A percentile compares a stretch with the other conserved stretches of the same genome.
Conservation (phyloP, 1,140 invertebrate species). For the Elysia chlorotica region DNA sequence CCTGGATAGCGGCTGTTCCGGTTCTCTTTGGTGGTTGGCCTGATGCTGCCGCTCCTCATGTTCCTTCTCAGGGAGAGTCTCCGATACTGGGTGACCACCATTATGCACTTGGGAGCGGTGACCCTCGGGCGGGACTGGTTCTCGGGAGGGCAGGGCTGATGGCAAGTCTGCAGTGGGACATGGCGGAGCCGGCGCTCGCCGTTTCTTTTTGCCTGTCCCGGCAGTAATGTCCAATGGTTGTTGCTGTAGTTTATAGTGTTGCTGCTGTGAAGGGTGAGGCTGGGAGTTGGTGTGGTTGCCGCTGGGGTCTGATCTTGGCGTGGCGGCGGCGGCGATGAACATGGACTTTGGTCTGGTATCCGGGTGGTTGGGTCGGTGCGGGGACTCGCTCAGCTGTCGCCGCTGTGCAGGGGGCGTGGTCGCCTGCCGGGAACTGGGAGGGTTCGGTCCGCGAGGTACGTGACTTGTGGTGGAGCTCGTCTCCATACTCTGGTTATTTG, state of each 20-base stretch:
- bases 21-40: neutral
- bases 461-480: constrained; percentile 6
- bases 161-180: no score
- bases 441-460: neutral
- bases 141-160: no score
- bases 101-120: no score
- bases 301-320: no score
- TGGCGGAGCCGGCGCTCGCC: constrained; percentile 43
- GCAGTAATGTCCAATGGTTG: no score
- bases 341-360: constrained; percentile 42
- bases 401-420: constrained; percentile 14
- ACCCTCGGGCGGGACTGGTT: no score
- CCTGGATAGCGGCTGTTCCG: neutral
- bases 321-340: constrained; percentile 29
- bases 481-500: no score
- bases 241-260: neutral
- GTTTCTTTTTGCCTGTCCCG: constrained; percentile 34
- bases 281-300: no score
- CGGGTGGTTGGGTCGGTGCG: neutral
- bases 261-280: neutral
- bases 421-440: neutral
- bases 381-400: no score
- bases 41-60: no score
- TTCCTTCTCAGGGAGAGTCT: no score
- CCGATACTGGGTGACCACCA: no score